Evolutionary conservation across 37 sponge, comb jelly and placozoan species (phyloP).

Genomic region (Beroe ovata): DNA sequence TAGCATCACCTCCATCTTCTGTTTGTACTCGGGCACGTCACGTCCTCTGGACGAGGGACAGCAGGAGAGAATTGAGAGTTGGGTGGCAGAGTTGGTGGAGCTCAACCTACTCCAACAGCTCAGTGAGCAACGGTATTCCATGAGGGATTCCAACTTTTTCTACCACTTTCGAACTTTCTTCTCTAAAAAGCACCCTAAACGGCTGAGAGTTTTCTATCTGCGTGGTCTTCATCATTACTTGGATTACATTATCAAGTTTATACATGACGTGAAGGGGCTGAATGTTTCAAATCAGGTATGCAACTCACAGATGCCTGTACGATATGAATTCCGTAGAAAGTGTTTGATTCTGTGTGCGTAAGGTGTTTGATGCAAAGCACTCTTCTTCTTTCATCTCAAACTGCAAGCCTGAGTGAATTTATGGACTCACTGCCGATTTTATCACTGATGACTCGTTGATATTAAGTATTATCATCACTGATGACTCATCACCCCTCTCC

Average conservation of each 20-base stretch:
- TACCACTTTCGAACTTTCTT: slow-evolving; percentile 27
- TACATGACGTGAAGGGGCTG: not conserved
- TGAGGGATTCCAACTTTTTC: slow-evolving; percentile 58
- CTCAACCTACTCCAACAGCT: not conserved
- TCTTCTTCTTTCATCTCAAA: too few species aligned
- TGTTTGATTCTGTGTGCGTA: too few species aligned
- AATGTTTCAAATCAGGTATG: slow-evolving; percentile 4
- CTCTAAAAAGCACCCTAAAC: slow-evolving; percentile 4
- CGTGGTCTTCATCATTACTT: slow-evolving; percentile 27
- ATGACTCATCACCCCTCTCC: too few species aligned
- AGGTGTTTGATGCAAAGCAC: too few species aligned
- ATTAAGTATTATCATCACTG: too few species aligned
- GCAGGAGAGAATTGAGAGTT: not conserved
- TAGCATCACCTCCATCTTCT: slow-evolving; percentile 10
- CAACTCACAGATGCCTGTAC: too few species aligned
- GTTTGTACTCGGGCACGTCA: not conserved
- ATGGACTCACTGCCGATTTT: too few species aligned
- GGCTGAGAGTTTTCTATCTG: slow-evolving; percentile 25
- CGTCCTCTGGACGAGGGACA: not conserved
- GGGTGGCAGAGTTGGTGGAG: not conserved
- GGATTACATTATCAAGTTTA: slow-evolving; percentile 38
- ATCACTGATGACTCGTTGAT: too few species aligned
- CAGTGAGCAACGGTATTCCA: not conserved
- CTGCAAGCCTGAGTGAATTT: too few species aligned
- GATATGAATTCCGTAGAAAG: too few species aligned